These are phyloP conservation scores for Cantharis lateralis DNA, from an alignment of 2,888 invertebrate species.

Conservation along the genomic window DNA sequence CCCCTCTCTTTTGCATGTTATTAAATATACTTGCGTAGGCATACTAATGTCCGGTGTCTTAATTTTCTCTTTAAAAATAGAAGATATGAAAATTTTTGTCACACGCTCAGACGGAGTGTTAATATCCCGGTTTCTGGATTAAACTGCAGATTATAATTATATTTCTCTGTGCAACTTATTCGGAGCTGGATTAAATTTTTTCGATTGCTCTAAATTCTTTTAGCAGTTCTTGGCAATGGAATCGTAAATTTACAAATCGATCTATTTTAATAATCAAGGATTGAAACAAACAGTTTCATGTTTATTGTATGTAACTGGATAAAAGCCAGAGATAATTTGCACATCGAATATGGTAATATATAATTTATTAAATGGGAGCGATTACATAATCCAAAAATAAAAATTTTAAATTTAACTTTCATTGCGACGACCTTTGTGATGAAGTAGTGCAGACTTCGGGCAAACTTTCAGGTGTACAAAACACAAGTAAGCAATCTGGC, in stretches of 20 bases:
- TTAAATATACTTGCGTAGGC: neutral
- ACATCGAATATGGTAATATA: neutral
- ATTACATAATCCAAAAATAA: neutral
- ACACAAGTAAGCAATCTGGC: neutral
- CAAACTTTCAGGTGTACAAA: conserved; percentile 1
- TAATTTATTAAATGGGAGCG: neutral
- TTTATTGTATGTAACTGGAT: conserved; percentile 14
- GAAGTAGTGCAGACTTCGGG: neutral
- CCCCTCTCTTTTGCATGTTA: neutral
- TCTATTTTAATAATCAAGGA: conserved; percentile 7
- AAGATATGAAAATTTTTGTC: neutral
- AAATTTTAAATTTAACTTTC: neutral
- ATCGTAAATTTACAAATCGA: neutral
- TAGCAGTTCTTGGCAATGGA: neutral
- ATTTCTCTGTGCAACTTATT: neutral
- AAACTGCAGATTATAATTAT: neutral
- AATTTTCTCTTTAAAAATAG: neutral
- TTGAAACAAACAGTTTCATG: conserved; percentile 8
- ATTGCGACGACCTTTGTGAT: neutral
- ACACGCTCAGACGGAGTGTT: too few relatives aligned
- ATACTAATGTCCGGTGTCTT: neutral
- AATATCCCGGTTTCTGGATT: neutral
- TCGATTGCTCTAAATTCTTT: neutral
- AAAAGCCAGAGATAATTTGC: conserved; percentile 8
- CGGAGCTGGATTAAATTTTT: neutral